Evolutionary conservation across 2,113 vertebrate species (phyloP).

Genomic region (Cavia aperea): DNA sequence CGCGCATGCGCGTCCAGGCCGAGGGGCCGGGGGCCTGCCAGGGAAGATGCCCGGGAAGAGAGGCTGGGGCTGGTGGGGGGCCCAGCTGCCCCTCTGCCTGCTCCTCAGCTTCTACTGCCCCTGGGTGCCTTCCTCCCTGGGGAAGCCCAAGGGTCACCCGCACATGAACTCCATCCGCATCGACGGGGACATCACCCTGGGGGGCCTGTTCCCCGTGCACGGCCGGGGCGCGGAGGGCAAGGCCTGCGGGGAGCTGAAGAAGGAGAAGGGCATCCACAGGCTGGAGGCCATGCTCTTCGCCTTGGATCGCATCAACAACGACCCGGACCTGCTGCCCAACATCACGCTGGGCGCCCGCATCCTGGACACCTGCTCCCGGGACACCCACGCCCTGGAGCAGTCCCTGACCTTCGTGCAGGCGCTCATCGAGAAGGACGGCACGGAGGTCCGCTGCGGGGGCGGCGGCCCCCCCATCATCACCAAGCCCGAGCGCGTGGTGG

Average conservation of each 20-base stretch:
- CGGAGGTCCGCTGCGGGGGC: conserved; percentile 90
- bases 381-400: conserved; percentile 96
- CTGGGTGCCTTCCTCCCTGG: conserved; percentile 76
- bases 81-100: conserved; percentile 77
- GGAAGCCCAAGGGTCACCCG: conserved; percentile 88
- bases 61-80: conserved; percentile 73
- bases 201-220: conserved; percentile 93
- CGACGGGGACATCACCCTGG: conserved; percentile 94
- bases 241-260: conserved; percentile 94
- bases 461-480: conserved; percentile 96
- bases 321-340: conserved; percentile 93
- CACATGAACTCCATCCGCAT: conserved; percentile 97
- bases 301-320: conserved; percentile 95
- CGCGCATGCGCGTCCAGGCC: neutral
- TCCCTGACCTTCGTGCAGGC: conserved; percentile 97
- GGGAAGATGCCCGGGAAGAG: conserved; percentile 76
- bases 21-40: conserved; percentile 32
- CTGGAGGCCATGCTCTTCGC: conserved; percentile 97
- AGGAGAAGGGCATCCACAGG: conserved; percentile 95
- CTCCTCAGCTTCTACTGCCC: conserved; percentile 75
- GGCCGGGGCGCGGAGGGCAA: conserved; percentile 88
- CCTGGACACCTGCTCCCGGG: conserved; percentile 94
- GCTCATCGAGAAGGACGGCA: conserved; percentile 94
- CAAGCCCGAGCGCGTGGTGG: conserved; percentile 91
- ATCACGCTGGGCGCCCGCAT: conserved; percentile 95